Base-by-base conservation (phyloP, 2,113 vertebrate species). In the Rhizomys pruinosus region DNA sequence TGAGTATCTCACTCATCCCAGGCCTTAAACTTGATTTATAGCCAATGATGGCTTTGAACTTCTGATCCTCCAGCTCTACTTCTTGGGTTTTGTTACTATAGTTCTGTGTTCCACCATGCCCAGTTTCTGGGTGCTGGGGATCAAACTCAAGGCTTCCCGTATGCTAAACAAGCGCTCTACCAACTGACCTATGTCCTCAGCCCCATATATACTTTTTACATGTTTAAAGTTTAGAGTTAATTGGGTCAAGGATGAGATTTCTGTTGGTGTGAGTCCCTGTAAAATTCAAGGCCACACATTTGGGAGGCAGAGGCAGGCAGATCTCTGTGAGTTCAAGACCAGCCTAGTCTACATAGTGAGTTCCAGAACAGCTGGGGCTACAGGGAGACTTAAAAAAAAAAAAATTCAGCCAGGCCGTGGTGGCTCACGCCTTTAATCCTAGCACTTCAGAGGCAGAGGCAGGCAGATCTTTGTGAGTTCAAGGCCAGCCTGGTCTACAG, bases 221-320 rank as follows among this genome's bases (percentile, higher is more conserved):
- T 4, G 0, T 85, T 82, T 34, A 80, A 61, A 87, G 55, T 73
- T 92, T 37, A 87, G 72, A 69, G n/a, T 89, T 47, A 84, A 92
- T 37, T 42, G 69, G 5, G 59, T 72, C 1, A 23, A 34, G 77
- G 12, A 16, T 44, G 78, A 27, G 66, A 27, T 59, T 96, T 32
- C 34, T 84, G 93, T 92, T 34, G 7, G 55, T 42, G 66, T 32
- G 87, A 94, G 92, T 77, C 8, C 85, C 79, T 42, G 23, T 25
- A 72, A 88, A 55, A 93, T 61, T 32, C 92, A 87, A 89, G 39
- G 42, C 57, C 47, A 13, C n/a, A 39, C 16, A 63, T n/a, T n/a
- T n/a, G n/a, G n/a, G n/a, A n/a, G n/a, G n/a, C n/a, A n/a, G n/a
- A n/a, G n/a, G n/a, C n/a, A n/a, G n/a, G n/a, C n/a, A n/a, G n/a